A percentile compares a stretch with the other conserved stretches of the same genome.
phyloP scores from a whole-genome alignment of 1,140 invertebrate species.

The Lepidurus couesii region DNA sequence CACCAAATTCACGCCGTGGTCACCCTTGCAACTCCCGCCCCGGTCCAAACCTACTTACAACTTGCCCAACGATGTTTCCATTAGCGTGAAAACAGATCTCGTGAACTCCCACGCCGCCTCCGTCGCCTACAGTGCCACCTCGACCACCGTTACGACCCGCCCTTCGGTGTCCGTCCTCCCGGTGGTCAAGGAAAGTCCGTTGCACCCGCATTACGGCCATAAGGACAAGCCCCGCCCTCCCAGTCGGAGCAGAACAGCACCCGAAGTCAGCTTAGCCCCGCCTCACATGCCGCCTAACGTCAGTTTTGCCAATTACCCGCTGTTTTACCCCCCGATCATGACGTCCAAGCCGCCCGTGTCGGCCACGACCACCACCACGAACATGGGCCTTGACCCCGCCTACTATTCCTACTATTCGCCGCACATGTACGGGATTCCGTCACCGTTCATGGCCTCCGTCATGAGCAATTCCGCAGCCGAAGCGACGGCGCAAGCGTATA shows the following conservation, averaged over 20 bases:
- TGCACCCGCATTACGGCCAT: not conserved
- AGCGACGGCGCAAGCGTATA: conserved; percentile 32
- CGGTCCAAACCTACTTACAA: not conserved
- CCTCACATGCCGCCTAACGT: conserved; percentile 5
- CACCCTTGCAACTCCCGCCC: not conserved
- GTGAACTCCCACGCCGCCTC: not conserved
- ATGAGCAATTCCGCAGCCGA: conserved; percentile 28
- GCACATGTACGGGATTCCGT: conserved; percentile 30
- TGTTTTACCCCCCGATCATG: conserved; percentile 26
- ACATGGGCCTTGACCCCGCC: not conserved
- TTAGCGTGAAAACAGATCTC: conserved; percentile 32
- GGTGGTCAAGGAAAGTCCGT: conserved; percentile 26
- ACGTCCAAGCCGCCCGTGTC: not conserved
- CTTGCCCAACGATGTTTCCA: conserved; percentile 27
- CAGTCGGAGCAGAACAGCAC: conserved; percentile 12
- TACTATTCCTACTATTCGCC: conserved; percentile 31
- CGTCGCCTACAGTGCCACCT: not conserved
- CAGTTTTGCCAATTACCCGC: conserved; percentile 17
- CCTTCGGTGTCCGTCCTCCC: conserved; percentile 30
- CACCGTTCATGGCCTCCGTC: not conserved
- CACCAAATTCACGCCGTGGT: not conserved
- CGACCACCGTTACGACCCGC: conserved; percentile 1
- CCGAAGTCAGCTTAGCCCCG: conserved; percentile 4
- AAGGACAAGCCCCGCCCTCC: conserved; percentile 24
- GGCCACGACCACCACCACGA: not conserved